phyloP scores from a whole-genome alignment of 2,888 invertebrate species.

The Flabesymbios commensalis region DNA sequence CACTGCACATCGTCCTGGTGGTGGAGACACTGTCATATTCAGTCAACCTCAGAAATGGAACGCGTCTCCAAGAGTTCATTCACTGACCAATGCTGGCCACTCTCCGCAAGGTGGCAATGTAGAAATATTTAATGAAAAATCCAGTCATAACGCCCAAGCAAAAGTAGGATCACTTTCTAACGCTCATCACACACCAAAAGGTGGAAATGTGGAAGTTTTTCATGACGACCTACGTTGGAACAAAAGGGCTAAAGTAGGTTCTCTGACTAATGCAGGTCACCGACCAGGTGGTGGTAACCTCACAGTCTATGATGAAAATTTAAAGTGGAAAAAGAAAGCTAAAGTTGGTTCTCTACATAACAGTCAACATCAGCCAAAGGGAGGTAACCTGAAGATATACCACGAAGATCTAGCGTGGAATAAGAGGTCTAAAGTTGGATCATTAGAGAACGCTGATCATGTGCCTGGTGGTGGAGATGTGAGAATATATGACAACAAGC shows the following conservation, averaged over 20 bases:
- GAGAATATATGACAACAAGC: too few species aligned
- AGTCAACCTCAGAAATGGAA: conserved; percentile 11
- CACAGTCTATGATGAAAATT: too few species aligned
- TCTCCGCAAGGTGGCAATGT: conserved; percentile 6
- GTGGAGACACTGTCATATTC: conserved; percentile 1
- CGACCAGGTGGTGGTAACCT: not conserved
- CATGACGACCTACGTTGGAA: not conserved
- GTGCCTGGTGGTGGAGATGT: conserved; percentile 23
- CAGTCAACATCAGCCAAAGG: too few species aligned
- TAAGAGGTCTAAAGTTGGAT: conserved; percentile 26
- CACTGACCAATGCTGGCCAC: conserved; percentile 2
- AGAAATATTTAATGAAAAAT: conserved; percentile 15
- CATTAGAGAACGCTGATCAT: conserved; percentile 27
- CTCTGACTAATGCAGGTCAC: not conserved
- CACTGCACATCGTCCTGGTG: too few species aligned
- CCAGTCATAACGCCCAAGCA: conserved; percentile 22
- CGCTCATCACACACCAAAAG: conserved; percentile 23
- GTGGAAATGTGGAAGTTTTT: conserved; percentile 21
- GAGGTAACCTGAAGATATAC: too few species aligned
- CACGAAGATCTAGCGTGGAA: conserved; percentile 25
- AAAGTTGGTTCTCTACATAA: too few species aligned
- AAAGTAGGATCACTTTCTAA: conserved; percentile 34
- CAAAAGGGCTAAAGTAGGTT: not conserved
- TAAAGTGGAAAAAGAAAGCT: too few species aligned
- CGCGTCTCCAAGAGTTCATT: conserved; percentile 1